Base-by-base conservation (phyloP, 1,140 invertebrate genomes). In the Nixonia krombeini region DNA sequence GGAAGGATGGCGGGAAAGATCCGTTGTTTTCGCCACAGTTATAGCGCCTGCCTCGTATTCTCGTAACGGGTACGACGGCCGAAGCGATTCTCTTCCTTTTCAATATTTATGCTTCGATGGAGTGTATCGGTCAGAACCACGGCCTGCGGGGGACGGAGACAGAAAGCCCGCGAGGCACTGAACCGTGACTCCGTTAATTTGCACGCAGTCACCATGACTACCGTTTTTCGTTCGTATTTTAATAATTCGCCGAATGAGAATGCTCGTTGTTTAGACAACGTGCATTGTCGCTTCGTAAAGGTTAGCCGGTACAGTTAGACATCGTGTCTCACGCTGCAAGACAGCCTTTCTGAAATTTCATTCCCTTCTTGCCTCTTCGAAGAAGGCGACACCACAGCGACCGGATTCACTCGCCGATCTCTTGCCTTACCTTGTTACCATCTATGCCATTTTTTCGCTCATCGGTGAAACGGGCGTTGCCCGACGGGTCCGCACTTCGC, bases 41-140 rank as follows among this genome's bases (percentile, higher is more conserved):
- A 67, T 70, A 59, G 69, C 40, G 59, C 64, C 38, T 56, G 35
- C 26, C 44, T 58, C 61, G 61, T 58, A 57, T 70, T 70, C 46
- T 46, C 21, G 42, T 59, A 66, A 70, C 63, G 61, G 68, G 57
- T 57, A 63, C 41, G 40, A 61, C 59, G 31, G 67, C 66, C 61
- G 57, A 58, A 70, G 63, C 63, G 49, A 70, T 62, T 58, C 44
- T 53, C 47, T 38, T 40, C 50, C 47, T 31, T 64, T 65, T 49
- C 42, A 69, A 78, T 75, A 79, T 81, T 79, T 79, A 79, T 80
- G 79, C 75, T 79, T 72, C 73, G 65, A 76, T 80, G 73, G 75
- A 74, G 68, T 76, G 73, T 75, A 73, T 76, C 77, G 73, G 71
- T 75, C 73, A 74, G 69, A 74, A 75, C 73, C 57, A 49, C 52